These are phyloP conservation scores for Chaitophorus viminalis DNA, from an alignment of 2,888 invertebrate genomes.

Conservation along the genomic window DNA sequence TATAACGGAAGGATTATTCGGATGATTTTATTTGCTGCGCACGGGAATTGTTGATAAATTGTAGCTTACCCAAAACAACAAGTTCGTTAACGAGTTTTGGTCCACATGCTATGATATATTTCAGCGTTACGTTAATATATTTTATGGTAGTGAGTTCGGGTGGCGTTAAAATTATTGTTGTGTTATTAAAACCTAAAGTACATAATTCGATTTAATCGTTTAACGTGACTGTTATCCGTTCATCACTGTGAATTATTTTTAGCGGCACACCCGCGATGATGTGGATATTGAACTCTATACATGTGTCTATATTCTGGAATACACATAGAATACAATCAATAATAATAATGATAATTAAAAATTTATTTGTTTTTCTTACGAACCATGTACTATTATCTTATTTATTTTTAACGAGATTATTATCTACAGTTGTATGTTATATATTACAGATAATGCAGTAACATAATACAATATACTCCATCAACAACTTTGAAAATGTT, in stretches of 20 bases:
- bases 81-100: constrained; percentile 34
- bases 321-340: neutral
- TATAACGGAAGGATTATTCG: neutral
- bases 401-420: no score
- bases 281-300: neutral
- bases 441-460: no score
- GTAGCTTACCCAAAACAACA: constrained; percentile 2
- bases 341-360: no score
- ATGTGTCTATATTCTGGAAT: neutral
- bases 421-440: no score
- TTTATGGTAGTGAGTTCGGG: neutral
- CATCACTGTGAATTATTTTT: neutral
- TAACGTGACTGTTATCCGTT: neutral
- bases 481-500: no score
- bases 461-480: no score
- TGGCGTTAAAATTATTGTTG: neutral
- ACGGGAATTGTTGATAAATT: neutral
- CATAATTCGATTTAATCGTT: neutral
- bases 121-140: neutral
- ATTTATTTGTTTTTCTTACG: neutral
- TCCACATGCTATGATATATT: constrained; percentile 4
- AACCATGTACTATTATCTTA: neutral
- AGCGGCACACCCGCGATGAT: neutral
- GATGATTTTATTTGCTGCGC: neutral
- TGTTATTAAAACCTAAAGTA: constrained; percentile 2